A percentile compares a stretch with the other conserved stretches of the same genome.
Evolutionary conservation across 1,140 invertebrate genomes (phyloP).

Genomic region (Carcinoscorpius rotundicauda): DNA sequence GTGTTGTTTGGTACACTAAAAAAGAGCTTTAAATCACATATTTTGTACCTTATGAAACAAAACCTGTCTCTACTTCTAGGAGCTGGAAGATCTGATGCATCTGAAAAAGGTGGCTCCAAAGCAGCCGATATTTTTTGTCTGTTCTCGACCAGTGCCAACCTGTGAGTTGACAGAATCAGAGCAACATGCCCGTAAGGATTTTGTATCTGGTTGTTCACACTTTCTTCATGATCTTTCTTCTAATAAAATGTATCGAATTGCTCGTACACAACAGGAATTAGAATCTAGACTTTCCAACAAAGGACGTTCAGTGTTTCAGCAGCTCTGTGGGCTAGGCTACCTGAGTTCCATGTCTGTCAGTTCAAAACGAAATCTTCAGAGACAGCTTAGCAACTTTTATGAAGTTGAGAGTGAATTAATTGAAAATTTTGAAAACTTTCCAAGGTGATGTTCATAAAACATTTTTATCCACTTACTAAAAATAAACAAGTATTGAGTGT

Average conservation of each 20-base stretch:
- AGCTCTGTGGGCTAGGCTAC: slow-evolving; percentile 16
- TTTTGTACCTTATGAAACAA: no score
- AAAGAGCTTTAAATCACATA: no score
- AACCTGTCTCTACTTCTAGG: no score
- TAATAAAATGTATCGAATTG: slow-evolving; percentile 1
- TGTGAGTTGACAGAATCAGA: slow-evolving; percentile 44
- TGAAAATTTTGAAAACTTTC: slow-evolving; percentile 34
- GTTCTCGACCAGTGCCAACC: slow-evolving; percentile 24
- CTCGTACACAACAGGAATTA: slow-evolving; percentile 11
- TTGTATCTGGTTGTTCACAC: slow-evolving; percentile 1
- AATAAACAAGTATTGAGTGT: neutral
- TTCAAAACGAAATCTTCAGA: slow-evolving; percentile 17
- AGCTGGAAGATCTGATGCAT: slow-evolving; percentile 38
- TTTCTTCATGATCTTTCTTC: slow-evolving; percentile 13
- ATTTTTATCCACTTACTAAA: no score
- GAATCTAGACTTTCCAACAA: slow-evolving; percentile 9
- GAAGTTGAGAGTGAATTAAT: slow-evolving; percentile 34
- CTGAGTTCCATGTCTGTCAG: slow-evolving; percentile 18
- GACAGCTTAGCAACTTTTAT: slow-evolving; percentile 11
- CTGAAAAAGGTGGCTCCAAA: slow-evolving; percentile 32
- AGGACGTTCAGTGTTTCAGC: slow-evolving; percentile 15
- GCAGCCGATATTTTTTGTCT: slow-evolving; percentile 21
- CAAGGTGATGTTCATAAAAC: slow-evolving; percentile 5
- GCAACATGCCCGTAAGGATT: slow-evolving; percentile 32
- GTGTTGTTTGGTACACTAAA: no score